Percentiles rank a stretch among this genome's conserved stretches.
Conservation (phyloP, 2,888 invertebrate species). For the Oligia fasciuncula region DNA sequence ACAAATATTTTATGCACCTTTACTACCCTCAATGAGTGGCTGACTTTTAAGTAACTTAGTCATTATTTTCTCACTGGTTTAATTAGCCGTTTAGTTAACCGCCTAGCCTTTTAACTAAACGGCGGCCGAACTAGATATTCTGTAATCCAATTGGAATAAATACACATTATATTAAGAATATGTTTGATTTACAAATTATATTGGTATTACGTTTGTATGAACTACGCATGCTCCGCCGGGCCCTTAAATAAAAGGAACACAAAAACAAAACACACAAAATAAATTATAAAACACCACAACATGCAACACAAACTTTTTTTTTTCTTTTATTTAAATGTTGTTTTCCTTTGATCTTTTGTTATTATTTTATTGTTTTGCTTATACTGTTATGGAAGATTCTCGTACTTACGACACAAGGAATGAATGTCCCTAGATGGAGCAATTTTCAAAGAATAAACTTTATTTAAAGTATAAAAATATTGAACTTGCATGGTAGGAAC, state of each 20-base stretch:
- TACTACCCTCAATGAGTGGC: background rate
- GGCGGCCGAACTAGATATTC: no score
- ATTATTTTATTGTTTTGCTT: background rate
- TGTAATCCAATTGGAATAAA: no score
- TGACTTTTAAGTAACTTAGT: background rate
- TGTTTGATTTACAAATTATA: no score
- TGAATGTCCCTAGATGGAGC: background rate
- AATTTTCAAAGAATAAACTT: background rate
- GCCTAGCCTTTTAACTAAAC: no score
- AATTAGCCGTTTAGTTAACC: no score
- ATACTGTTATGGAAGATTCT: background rate
- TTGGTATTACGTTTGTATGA: no score
- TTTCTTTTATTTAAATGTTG: background rate
- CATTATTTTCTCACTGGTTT: no score
- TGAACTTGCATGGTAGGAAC: constrained; percentile 76
- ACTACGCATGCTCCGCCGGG: no score
- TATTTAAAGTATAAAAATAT: background rate
- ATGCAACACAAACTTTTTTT: background rate
- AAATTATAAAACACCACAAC: background rate
- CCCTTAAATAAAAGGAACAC: background rate
- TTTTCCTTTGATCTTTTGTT: background rate
- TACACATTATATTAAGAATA: no score
- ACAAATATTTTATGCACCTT: background rate
- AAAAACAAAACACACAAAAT: background rate
- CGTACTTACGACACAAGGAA: background rate